Percentiles rank a stretch among this genome's conserved stretches.
These are phyloP conservation scores for Microcebus ravelobensis DNA, from an alignment of 2,113 vertebrate species.

Conservation along the genomic window DNA sequence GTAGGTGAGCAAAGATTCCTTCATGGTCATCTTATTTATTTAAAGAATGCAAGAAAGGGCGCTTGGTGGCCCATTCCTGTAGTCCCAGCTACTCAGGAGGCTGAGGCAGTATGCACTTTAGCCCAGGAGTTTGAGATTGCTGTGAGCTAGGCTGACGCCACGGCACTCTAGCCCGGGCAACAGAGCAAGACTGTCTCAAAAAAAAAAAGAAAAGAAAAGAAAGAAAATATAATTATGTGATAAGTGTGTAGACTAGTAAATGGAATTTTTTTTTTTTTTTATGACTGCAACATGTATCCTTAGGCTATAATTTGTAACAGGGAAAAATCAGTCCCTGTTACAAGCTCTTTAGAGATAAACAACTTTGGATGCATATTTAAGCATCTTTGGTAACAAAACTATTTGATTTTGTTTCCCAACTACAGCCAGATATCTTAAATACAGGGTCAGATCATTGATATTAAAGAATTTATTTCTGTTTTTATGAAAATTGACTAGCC, in stretches of 20 bases:
- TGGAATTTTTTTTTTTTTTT: not conserved
- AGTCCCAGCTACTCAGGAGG: no score
- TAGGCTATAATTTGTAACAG: not conserved
- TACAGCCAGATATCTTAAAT: slow-evolving; percentile 4
- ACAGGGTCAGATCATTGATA: not conserved
- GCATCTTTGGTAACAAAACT: slow-evolving; percentile 20
- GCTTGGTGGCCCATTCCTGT: no score
- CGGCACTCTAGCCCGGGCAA: no score
- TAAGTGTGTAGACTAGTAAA: slow-evolving; percentile 2
- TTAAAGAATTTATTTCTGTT: not conserved
- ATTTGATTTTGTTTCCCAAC: not conserved
- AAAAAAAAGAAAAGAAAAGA: not conserved
- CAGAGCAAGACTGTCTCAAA: no score
- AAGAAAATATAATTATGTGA: not conserved
- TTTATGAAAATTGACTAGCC: not conserved
- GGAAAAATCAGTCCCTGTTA: not conserved
- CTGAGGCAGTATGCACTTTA: no score
- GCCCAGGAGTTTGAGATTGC: no score
- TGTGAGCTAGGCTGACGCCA: no score
- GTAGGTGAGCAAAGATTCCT: not conserved
- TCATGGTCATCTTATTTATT: not conserved
- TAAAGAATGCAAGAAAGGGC: not conserved
- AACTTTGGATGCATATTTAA: slow-evolving; percentile 14
- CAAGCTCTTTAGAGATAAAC: not conserved
- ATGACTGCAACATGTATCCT: not conserved